Evolutionary conservation across 2,113 vertebrate species (phyloP), one percentile per base, ranked within the genome.

Genomic region (Myodes glareolus): DNA sequence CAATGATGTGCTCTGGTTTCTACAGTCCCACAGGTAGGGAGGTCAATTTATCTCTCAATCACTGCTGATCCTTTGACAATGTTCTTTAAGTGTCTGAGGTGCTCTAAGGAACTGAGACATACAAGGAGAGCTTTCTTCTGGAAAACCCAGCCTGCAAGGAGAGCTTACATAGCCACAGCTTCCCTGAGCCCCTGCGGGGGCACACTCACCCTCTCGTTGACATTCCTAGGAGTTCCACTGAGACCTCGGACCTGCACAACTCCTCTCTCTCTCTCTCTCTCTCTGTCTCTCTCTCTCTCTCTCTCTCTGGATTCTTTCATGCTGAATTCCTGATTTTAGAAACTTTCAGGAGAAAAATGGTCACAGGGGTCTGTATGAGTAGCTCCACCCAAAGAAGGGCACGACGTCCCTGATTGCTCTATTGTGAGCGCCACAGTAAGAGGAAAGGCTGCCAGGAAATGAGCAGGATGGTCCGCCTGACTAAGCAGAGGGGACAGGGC

Each of bases 361-460:
- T 90, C 90, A 93, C 39, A 67, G 75, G 4, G 7, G 17, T 93
- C 55, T 85, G 33, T 87, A 23, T 87, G 85, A 75, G 73, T 36
- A 21, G 65, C 36, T 68, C 58, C 39, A 42, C 50, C 39, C 77
- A 86, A 13, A 47, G 36, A 94, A 97, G 65, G 31, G 25, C 58
- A 72, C 0, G 0, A 25, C 17, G 31, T 68, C 31, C 36, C 42
- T 92, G 47, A 85, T 7, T 88, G 77, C 94, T 92, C 84, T 31
- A 88, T 42, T 6, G 0, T 72, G 84, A 63, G 31, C 88, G 50
- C 67, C 91, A 96, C 94, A 92, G 76, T 67, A 68, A 85, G 87
- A 42, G 75, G 10, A 92, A 76, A 87, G 87, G 39, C 36, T 97
- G 61, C 39, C 36, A 93, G 97, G 97, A 98, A 97, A 72, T 88